Evolutionary conservation across 1,140 invertebrate genomes (phyloP), one percentile per base, ranked within the genome.

Genomic region (Micrasema minimum): DNA sequence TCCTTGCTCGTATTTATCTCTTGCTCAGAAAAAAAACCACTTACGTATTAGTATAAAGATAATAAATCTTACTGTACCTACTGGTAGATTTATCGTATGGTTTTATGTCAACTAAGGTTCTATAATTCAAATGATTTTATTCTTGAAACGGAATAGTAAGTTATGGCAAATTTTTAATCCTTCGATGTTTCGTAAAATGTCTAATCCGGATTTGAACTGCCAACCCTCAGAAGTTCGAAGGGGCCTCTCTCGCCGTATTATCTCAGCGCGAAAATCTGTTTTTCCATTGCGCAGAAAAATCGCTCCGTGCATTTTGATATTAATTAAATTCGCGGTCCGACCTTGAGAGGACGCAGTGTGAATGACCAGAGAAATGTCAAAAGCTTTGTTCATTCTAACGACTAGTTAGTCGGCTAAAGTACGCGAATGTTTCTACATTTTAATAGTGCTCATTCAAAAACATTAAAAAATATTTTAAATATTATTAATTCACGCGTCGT

Each of bases 341-440:
- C 69, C 69, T 71, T 71, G 69, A 53, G 48, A 37, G 59, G 57
- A 57, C 61, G 69, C 41, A 14, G 61, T 55, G 67, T 69, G 69
- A 71, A 59, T 31, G 69, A 66, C 69, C 69, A 41, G 69, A 46
- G 50, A 65, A 64, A 71, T 65, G 69, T 71, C 69, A 71, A 65
- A 57, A 55, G 69, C 61, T 71, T 71, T 66, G 69, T 71, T 71
- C 51, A 51, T 57, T 45, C 59, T 26, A 4, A 41, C 55, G 43
- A 23, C 11, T 46, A 46, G 48, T 3, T 5, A 16, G 59, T 16
- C 59, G 59, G 38, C 16, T 43, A 26, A 38, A 23, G 38, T 46
- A 62, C 43, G 59, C 45, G 59, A 20, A 62, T 62, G 45, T 62
- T 64, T 64, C 59, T 64, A 59, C 31, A 37, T 31, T 62, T 46